Percentiles rank a stretch among this genome's conserved stretches.
Evolutionary conservation across 1,140 invertebrate species (phyloP).

Genomic region (Heliconius hewitsoni): DNA sequence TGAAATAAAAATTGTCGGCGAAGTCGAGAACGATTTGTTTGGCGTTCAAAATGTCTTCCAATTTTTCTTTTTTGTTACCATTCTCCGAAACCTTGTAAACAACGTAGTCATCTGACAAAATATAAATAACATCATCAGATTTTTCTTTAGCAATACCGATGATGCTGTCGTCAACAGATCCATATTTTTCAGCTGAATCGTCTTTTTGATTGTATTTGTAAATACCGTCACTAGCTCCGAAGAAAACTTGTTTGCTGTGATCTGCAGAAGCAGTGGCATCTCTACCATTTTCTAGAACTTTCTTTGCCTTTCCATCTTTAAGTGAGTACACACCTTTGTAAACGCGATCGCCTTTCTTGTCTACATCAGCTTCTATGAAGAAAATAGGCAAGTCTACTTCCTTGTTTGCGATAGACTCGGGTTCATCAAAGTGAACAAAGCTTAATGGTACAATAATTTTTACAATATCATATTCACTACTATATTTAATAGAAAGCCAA

Average conservation of each 20-base stretch:
- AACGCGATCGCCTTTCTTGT: constrained; percentile 41
- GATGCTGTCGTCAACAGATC: constrained; percentile 53
- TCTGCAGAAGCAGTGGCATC: constrained; percentile 50
- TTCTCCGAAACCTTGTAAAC: constrained; percentile 57
- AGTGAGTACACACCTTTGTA: not conserved
- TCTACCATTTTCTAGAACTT: constrained; percentile 58
- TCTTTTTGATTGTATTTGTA: constrained; percentile 51
- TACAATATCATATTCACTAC: constrained; percentile 55
- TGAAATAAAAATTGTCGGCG: constrained; percentile 56
- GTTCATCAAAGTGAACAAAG: constrained; percentile 52
- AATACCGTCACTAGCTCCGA: constrained; percentile 58
- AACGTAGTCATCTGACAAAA: constrained; percentile 51
- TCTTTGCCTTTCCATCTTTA: constrained; percentile 39
- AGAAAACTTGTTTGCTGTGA: constrained; percentile 51
- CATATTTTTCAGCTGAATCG: constrained; percentile 57
- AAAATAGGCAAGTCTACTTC: constrained; percentile 44
- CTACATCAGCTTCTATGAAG: constrained; percentile 56
- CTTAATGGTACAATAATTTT: constrained; percentile 60
- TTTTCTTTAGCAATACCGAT: constrained; percentile 56
- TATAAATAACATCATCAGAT: constrained; percentile 51
- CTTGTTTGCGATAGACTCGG: constrained; percentile 22
- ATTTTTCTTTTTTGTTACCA: constrained; percentile 55
- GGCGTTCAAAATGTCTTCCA: constrained; percentile 48
- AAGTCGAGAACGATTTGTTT: constrained; percentile 59
- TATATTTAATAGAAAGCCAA: constrained; percentile 48